A percentile compares a stretch with the other conserved stretches of the same genome.
These are phyloP conservation scores for Delia radicum DNA, from an alignment of 1,140 invertebrate genomes.

Conservation along the genomic window DNA sequence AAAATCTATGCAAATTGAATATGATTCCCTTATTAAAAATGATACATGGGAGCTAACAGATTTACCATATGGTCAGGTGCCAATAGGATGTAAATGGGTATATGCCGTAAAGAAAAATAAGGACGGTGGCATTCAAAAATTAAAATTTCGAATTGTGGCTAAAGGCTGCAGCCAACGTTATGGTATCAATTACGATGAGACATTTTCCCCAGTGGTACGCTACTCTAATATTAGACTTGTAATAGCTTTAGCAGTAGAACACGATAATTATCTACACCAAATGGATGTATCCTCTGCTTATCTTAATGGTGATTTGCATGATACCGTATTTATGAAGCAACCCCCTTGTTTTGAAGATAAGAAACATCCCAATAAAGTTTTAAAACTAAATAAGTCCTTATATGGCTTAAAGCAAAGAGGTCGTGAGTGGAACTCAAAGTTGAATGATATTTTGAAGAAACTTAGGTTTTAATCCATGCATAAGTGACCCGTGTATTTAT, in stretches of 20 bases:
- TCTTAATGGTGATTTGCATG: conserved; percentile 26
- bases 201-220: neutral
- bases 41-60: too few relatives aligned
- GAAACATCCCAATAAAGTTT: conserved; percentile 36
- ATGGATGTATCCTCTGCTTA: conserved; percentile 28
- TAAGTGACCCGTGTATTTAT: neutral
- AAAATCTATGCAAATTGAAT: too few relatives aligned
- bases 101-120: too few relatives aligned
- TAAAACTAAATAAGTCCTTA: conserved; percentile 40
- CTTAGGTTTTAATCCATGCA: conserved; percentile 15
- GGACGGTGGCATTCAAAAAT: too few relatives aligned
- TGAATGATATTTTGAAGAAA: conserved; percentile 28
- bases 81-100: too few relatives aligned
- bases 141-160: neutral
- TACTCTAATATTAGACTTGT: neutral
- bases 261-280: conserved; percentile 23
- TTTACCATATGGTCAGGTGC: too few relatives aligned
- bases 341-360: conserved; percentile 22
- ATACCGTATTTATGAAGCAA: conserved; percentile 26
- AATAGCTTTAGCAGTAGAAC: neutral
- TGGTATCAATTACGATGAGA: too few relatives aligned
- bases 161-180: too few relatives aligned
- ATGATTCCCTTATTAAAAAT: too few relatives aligned
- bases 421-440: conserved; percentile 40
- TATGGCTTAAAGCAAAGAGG: conserved; percentile 48